phyloP scores from a whole-genome alignment of 1,140 invertebrate genomes.

The Nebria ingens region DNA sequence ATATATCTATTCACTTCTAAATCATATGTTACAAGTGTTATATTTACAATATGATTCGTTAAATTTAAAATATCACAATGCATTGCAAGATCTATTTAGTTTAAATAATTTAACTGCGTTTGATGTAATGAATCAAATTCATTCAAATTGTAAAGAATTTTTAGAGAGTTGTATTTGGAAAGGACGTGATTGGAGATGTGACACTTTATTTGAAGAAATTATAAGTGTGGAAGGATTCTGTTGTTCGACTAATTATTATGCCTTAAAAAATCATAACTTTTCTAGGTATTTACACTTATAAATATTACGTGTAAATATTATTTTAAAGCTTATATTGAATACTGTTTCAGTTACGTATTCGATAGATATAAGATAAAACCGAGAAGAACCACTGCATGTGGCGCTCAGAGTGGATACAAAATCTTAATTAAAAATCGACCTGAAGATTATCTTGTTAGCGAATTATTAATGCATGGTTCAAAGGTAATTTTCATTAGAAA shows the following conservation, averaged over 20 bases:
- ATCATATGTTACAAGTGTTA: neutral
- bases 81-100: neutral
- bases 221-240: neutral
- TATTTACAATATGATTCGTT: neutral
- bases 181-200: neutral
- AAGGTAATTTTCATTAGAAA: neutral
- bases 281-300: neutral
- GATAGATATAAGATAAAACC: constrained; percentile 1
- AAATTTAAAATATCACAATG: neutral
- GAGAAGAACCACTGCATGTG: neutral
- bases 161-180: neutral
- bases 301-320: neutral
- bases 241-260: constrained; percentile 1
- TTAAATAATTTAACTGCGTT: neutral
- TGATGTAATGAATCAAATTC: neutral
- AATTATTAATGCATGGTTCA: neutral
- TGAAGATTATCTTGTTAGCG: neutral
- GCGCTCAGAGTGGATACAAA: neutral
- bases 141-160: neutral
- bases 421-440: neutral
- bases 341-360: neutral
- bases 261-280: neutral
- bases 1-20: neutral
- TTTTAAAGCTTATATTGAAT: neutral
- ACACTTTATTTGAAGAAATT: constrained; percentile 2